Evolutionary conservation across 2,113 vertebrate genomes (phyloP).

Genomic region (Colius striatus): DNA sequence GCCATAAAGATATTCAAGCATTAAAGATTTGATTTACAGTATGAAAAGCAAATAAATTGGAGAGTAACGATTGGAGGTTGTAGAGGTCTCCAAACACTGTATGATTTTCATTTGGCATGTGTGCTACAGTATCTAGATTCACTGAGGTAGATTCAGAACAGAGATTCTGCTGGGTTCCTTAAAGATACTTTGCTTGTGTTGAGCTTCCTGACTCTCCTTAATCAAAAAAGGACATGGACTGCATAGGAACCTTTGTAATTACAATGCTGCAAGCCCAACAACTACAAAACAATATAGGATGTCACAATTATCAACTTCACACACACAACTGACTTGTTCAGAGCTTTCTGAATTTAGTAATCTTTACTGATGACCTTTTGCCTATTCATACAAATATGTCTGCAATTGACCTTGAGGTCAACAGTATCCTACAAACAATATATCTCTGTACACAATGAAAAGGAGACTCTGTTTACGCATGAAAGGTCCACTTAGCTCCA

Average conservation of each 20-base stretch:
- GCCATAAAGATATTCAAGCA: conserved; percentile 31
- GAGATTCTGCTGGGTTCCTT: neutral
- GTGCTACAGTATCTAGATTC: conserved; percentile 42
- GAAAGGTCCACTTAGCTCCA: neutral
- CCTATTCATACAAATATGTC: neutral
- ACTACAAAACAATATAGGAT: neutral
- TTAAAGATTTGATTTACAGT: conserved; percentile 21
- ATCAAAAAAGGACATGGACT: neutral
- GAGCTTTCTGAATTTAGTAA: conserved; percentile 18
- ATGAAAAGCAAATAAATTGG: conserved; percentile 38
- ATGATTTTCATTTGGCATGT: neutral
- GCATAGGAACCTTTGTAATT: neutral
- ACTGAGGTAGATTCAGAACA: conserved; percentile 51
- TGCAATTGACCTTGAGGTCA: neutral
- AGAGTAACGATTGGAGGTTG: conserved; percentile 4
- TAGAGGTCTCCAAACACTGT: neutral
- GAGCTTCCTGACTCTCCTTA: neutral
- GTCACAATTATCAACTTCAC: neutral
- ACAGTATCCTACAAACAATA: neutral
- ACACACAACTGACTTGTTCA: neutral
- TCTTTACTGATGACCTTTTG: conserved; percentile 38
- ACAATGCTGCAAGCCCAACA: neutral
- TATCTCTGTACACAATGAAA: neutral
- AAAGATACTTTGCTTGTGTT: neutral
- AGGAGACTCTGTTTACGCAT: neutral